These are phyloP conservation scores for Ceyx erithaca DNA, from an alignment of 2,797 vertebrate genomes.

Conservation along the genomic window DNA sequence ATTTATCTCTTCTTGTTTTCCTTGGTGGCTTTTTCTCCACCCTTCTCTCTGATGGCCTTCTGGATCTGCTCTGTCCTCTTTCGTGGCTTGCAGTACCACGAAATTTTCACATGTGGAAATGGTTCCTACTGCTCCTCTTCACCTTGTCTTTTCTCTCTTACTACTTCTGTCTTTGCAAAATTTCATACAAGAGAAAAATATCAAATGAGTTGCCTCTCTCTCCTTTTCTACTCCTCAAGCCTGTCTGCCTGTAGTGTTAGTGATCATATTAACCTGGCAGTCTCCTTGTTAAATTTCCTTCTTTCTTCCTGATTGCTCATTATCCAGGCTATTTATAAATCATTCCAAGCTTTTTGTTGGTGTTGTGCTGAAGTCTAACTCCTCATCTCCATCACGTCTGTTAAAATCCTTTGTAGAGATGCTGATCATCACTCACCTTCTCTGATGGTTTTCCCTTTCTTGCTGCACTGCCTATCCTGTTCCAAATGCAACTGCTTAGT, in stretches of 20 bases:
- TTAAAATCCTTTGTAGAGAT: background rate
- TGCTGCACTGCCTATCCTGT: background rate
- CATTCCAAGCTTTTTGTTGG: background rate
- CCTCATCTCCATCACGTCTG: background rate
- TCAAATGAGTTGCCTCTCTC: background rate
- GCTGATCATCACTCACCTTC: background rate
- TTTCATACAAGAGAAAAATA: background rate
- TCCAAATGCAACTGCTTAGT: conserved; percentile 18
- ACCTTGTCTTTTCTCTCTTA: background rate
- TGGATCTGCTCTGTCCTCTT: background rate
- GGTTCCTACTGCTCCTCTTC: background rate
- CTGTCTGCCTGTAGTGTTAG: background rate
- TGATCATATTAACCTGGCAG: background rate
- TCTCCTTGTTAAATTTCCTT: conserved; percentile 32
- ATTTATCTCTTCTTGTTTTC: background rate
- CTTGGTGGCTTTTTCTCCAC: background rate
- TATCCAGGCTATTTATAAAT: conserved; percentile 16
- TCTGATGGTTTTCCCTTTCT: background rate
- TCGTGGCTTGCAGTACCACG: background rate
- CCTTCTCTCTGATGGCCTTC: background rate
- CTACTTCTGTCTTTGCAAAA: background rate
- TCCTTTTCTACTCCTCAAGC: background rate
- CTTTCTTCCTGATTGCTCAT: conserved; percentile 26
- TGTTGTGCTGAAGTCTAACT: background rate
- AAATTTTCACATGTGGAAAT: background rate